Conservation (phyloP, 2,888 invertebrate species). For the Amblyjoppa proteus region DNA sequence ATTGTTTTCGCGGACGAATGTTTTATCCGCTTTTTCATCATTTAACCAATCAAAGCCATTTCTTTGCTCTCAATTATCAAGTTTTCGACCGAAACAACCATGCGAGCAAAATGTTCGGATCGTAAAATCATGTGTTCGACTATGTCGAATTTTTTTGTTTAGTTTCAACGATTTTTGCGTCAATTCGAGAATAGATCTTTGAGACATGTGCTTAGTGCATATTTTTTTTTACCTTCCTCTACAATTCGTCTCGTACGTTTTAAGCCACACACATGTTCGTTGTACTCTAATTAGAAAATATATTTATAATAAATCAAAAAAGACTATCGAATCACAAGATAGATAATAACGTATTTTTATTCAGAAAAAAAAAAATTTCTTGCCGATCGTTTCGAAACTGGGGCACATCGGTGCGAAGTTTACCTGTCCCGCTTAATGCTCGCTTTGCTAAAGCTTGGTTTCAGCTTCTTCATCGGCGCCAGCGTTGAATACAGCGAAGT, state of each 20-base stretch:
- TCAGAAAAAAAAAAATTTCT: slow-evolving; percentile 8
- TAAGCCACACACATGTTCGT: slow-evolving; percentile 6
- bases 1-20: no score
- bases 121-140: neutral
- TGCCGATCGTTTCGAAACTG: neutral
- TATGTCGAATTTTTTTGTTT: neutral
- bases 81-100: neutral
- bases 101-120: neutral
- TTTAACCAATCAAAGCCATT: no score
- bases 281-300: slow-evolving; percentile 25
- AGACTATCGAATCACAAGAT: slow-evolving; percentile 11
- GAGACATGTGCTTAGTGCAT: slow-evolving; percentile 13
- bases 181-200: neutral
- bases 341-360: slow-evolving; percentile 41
- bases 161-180: neutral
- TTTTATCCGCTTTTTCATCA: no score
- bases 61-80: neutral
- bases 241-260: neutral
- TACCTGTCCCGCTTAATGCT: slow-evolving; percentile 58
- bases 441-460: slow-evolving; percentile 59
- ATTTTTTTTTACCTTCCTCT: neutral
- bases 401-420: neutral
- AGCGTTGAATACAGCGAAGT: slow-evolving; percentile 30
- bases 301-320: slow-evolving; percentile 30
- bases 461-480: slow-evolving; percentile 62